A percentile compares a stretch with the other conserved stretches of the same genome.
Evolutionary conservation across 2,113 vertebrate genomes (phyloP).

Genomic region (Podiceps cristatus): DNA sequence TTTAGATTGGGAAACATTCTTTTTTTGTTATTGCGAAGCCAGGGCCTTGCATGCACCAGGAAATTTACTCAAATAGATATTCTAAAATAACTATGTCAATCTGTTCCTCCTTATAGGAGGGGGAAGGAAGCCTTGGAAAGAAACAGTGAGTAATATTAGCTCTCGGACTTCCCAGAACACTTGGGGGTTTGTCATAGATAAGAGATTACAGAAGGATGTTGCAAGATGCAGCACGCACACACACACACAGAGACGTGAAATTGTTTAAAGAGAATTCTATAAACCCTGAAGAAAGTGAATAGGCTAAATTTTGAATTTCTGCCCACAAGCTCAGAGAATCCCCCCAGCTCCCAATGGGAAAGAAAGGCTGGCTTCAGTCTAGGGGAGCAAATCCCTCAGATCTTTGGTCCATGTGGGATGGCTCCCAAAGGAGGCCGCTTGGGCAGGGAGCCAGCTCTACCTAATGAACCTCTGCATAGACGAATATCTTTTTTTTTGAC

Average conservation of each 20-base stretch:
- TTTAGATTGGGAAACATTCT: background rate
- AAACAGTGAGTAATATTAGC: background rate
- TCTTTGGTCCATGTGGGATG: background rate
- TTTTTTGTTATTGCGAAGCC: background rate
- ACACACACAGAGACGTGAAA: background rate
- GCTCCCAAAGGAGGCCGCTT: background rate
- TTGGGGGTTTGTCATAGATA: background rate
- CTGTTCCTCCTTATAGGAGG: background rate
- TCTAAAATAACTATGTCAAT: background rate
- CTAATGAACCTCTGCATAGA: background rate
- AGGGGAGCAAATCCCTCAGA: background rate
- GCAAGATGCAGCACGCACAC: background rate
- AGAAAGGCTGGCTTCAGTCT: background rate
- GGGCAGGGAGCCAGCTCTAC: background rate
- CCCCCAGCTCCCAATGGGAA: background rate
- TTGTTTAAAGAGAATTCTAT: background rate
- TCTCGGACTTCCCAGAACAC: background rate
- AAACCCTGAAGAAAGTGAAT: background rate
- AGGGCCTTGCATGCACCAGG: background rate
- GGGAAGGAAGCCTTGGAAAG: background rate
- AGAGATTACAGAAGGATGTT: background rate
- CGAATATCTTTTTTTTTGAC: background rate
- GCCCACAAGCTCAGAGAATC: background rate
- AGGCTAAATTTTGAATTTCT: background rate
- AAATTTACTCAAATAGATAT: background rate